Base-by-base conservation (phyloP, 2,888 invertebrate genomes). In the Drosophila pseudotakahashii region DNA sequence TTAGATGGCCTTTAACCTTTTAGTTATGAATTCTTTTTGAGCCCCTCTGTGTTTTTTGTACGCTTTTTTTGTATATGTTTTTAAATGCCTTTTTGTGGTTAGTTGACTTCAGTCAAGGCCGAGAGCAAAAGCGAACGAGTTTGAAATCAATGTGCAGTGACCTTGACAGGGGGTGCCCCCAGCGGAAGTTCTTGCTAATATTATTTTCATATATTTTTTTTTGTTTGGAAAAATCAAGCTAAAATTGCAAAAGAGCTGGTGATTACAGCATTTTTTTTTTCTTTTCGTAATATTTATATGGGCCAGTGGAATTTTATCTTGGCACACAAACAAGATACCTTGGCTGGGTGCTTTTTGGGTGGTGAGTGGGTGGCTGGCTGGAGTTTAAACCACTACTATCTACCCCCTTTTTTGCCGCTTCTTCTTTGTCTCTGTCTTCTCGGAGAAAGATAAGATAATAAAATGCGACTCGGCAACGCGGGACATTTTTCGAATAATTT, bases 1-100 rank as follows among this genome's bases (percentile, higher is more conserved):
- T 45, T 44, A 48, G 16, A 45, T 58, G 68, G 77, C 58, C 80
- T 75, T 75, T 83, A 58, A 69, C 71, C 68, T 83, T 79, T 60
- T 26, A 23, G 36, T 61, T 55, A 42, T 48, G 47, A 23, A 53
- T 53, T 37, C 51, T 53, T 54, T 72, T 34, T 61, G n/a, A 14
- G 39, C 30, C 58, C 26, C 23, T 2, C 16, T 19, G 19, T 19
- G 1, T 19, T 19, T 19, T 19, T 19, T 19, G 19, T 2, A 19
- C 19, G 19, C 19, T 42, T 63, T 42, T 63, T 32, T 62, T 32
- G 10, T 36, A n/a, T 34, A 14, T 26, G 57, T 37, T 45, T 58
- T 60, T 62, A 45, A 63, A 48, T 61, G 61, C 62, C 16, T 48
- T 63, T 63, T 48, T 63, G 23, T 42, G 47, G 48, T 63, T 62